phyloP scores from a whole-genome alignment of 53 echinoderm and acorn worm species.

The Mesocentrotus franciscanus region DNA sequence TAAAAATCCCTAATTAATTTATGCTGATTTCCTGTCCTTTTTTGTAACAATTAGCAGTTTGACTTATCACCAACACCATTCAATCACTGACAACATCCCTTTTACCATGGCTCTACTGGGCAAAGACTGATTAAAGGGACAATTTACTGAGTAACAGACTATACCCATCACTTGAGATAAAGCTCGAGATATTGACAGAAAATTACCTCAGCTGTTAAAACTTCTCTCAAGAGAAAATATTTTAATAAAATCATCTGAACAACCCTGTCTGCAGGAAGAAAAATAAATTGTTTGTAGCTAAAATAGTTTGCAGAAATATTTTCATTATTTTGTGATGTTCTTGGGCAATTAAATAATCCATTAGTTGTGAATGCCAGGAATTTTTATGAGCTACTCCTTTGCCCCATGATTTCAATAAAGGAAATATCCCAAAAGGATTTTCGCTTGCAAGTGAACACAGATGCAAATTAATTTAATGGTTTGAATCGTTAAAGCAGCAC shows the following conservation, averaged over 20 bases:
- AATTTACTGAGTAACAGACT: neutral
- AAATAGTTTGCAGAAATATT: too few relatives aligned
- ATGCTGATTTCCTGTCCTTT: neutral
- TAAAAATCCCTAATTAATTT: neutral
- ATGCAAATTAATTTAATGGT: too few relatives aligned
- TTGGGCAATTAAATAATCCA: too few relatives aligned
- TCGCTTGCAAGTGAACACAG: too few relatives aligned
- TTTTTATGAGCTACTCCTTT: too few relatives aligned
- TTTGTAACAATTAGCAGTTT: neutral
- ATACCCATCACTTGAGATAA: neutral
- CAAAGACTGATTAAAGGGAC: neutral
- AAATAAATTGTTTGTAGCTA: too few relatives aligned
- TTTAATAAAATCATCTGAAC: neutral
- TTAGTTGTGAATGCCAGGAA: too few relatives aligned
- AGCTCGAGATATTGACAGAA: neutral
- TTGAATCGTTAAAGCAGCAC: too few relatives aligned
- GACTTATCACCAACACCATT: neutral
- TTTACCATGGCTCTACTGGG: neutral
- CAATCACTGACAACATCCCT: neutral
- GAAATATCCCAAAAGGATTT: too few relatives aligned
- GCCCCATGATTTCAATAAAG: too few relatives aligned
- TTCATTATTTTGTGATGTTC: too few relatives aligned
- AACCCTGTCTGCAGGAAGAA: neutral
- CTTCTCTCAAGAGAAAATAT: neutral
- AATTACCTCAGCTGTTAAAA: neutral